Evolutionary conservation across 2,797 vertebrate species (phyloP), one percentile per base, ranked within the genome.

Genomic region (Acanthurus leucopareius): DNA sequence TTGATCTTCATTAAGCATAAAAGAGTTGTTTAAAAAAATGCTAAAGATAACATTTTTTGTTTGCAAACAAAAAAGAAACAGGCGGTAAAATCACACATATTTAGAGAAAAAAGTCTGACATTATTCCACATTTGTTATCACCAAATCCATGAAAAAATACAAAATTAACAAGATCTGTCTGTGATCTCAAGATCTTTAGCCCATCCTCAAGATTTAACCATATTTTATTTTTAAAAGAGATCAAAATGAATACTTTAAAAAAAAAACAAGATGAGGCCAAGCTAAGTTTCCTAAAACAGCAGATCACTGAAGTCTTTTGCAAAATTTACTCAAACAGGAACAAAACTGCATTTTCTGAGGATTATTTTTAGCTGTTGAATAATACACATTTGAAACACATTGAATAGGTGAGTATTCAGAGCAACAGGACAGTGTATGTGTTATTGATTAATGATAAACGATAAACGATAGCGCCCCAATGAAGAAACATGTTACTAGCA

Each of bases 101-200:
- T 19, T 74, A 42, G 42, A 54, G 56, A 80, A 32, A 57, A 61
- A 56, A 3, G 16, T 40, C 25, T 38, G 20, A 1, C 10, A 40
- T 77, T 28, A 40, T 56, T 79, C 10, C 11, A 15, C n/a, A 52
- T 63, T 51, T 52, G 15, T 63, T 20, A 56, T 53, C 19, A 60
- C 49, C 16, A 54, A 65, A 60, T 56, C n/a, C 35, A 38, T n/a
- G 15, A 40, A 47, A 45, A 35, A 5, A 38, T 19, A 3, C 19
- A 25, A 0, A 32, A 32, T 32, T 32, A 32, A 32, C 28, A 32
- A 32, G 28, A 2, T 32, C 28, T 4, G 4, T 32, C 28, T 32
- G 28, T 32, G 28, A 32, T 32, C 28, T 4, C 28, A 32, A 32
- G 3, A 32, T 32, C 4, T 3, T 32, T 5, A 32, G 28, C 28